A percentile compares a stretch with the other conserved stretches of the same genome.
Conservation (phyloP, 2,888 invertebrate genomes). For the Drosophila merina region DNA sequence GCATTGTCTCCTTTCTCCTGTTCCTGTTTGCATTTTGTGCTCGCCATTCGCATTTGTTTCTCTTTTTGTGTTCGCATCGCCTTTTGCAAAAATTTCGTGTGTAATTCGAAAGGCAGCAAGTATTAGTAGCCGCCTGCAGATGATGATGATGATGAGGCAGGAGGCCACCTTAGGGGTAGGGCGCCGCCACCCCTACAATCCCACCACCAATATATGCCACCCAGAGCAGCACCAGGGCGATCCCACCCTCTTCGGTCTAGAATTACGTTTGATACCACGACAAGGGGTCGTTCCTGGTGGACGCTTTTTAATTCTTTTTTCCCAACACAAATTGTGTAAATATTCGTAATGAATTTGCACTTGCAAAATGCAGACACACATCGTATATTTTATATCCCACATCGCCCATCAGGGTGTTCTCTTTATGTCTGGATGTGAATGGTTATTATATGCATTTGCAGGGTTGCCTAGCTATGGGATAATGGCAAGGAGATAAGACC, state of each 20-base stretch:
- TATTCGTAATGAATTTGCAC: constrained; percentile 67
- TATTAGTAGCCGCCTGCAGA: constrained; percentile 22
- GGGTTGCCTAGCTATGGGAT: constrained; percentile 2
- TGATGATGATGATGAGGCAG: constrained; percentile 25
- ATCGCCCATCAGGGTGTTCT: constrained; percentile 15
- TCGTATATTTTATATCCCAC: constrained; percentile 2
- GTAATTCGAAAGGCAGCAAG: constrained; percentile 58
- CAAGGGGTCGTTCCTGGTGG: constrained; percentile 25
- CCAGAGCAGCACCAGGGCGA: constrained; percentile 2
- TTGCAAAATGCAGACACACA: constrained; percentile 32
- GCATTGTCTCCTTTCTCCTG: constrained; percentile 21
- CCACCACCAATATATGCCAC: constrained; percentile 1
- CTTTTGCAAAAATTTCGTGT: constrained; percentile 61
- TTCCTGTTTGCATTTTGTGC: constrained; percentile 60
- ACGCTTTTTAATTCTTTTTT: constrained; percentile 48
- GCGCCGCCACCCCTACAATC: constrained; percentile 22
- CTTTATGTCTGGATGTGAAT: background rate
- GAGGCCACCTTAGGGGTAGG: background rate
- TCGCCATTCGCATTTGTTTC: constrained; percentile 70
- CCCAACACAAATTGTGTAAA: constrained; percentile 61
- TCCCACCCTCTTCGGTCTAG: constrained; percentile 33
- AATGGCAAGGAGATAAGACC: too few species aligned
- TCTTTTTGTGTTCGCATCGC: constrained; percentile 33
- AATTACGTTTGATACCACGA: constrained; percentile 15
- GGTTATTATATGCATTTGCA: background rate